Evolutionary conservation across 2,113 vertebrate genomes (phyloP).

Genomic region (Anhinga anhinga): DNA sequence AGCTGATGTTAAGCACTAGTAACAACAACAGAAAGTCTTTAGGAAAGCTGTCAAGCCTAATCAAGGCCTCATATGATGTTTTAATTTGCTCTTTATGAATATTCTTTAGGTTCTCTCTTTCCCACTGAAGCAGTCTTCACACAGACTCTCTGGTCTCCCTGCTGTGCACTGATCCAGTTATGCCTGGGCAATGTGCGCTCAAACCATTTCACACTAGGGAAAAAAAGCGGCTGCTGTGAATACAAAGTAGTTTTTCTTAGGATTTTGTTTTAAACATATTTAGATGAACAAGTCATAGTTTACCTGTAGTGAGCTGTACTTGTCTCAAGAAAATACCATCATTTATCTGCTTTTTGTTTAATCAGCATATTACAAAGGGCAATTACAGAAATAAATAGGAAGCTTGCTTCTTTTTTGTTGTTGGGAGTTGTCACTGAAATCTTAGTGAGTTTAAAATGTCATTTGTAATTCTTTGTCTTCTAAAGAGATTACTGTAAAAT

Average conservation of each 20-base stretch:
- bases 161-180: neutral
- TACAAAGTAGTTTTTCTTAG: neutral
- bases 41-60: neutral
- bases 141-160: neutral
- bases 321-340: neutral
- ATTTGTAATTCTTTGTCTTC: conserved; percentile 40
- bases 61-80: neutral
- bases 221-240: neutral
- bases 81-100: conserved; percentile 10
- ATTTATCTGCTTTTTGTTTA: neutral
- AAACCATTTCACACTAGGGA: neutral
- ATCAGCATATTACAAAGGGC: neutral
- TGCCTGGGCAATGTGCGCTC: accelerated
- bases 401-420: neutral
- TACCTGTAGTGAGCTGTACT: neutral
- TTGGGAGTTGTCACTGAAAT: neutral
- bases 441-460: conserved; percentile 28
- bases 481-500: conserved; percentile 44
- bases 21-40: neutral
- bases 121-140: neutral
- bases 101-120: neutral
- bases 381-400: neutral
- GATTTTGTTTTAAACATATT: neutral
- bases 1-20: neutral
- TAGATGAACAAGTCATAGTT: neutral